Percentiles rank a stretch among this genome's conserved stretches.
These are phyloP conservation scores for Hemibagrus guttatus DNA, from an alignment of 2,797 vertebrate genomes.

Conservation along the genomic window DNA sequence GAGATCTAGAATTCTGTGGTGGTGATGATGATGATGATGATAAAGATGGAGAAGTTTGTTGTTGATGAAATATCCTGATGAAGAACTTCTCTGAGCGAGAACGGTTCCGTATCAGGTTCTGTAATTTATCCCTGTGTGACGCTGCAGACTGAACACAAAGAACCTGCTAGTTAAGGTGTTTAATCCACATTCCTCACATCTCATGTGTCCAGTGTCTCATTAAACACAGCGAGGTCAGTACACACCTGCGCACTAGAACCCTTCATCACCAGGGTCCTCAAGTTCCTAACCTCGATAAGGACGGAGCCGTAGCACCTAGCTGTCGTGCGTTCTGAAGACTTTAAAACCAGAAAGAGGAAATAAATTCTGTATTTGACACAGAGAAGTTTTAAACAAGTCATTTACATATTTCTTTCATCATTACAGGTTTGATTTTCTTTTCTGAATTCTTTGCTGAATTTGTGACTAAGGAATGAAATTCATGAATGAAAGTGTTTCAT, in stretches of 20 bases:
- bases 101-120: not conserved
- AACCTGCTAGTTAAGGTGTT: not conserved
- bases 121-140: not conserved
- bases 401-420: not conserved
- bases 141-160: not conserved
- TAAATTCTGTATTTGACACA: not conserved
- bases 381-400: not conserved
- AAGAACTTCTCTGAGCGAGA: not conserved
- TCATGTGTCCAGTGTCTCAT: not conserved
- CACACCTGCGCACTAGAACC: not conserved
- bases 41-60: not conserved
- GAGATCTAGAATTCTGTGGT: not conserved
- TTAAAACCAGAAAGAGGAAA: not conserved
- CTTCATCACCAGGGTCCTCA: not conserved
- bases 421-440: not conserved
- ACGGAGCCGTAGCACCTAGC: not conserved
- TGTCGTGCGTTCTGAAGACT: not conserved
- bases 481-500: not conserved
- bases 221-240: not conserved
- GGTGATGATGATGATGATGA: not conserved
- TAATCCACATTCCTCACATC: constrained; percentile 6
- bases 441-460: not conserved
- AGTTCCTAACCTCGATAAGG: not conserved
- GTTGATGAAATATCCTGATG: not conserved
- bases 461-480: not conserved